A percentile compares a stretch with the other conserved stretches of the same genome.
These are phyloP conservation scores for Pycnomerus fuliginosus DNA, from an alignment of 2,888 invertebrate genomes.

Conservation along the genomic window DNA sequence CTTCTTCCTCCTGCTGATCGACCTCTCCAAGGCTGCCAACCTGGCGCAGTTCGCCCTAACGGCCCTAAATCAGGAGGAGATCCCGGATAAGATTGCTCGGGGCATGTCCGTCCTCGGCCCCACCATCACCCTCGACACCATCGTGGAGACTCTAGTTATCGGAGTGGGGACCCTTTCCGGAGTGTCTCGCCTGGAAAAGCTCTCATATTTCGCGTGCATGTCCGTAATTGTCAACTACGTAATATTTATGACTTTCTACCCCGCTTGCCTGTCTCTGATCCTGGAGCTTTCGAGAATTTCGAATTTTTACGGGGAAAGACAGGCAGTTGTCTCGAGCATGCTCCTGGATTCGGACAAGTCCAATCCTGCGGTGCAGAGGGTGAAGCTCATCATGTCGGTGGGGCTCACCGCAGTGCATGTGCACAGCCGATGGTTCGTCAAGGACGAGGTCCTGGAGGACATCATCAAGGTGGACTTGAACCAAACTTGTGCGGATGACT, in stretches of 20 bases:
- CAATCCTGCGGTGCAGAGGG: conserved; percentile 89
- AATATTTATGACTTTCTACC: conserved; percentile 93
- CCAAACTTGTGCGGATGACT: conserved; percentile 37
- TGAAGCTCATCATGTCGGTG: conserved; percentile 93
- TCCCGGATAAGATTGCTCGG: conserved; percentile 80
- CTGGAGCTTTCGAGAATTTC: conserved; percentile 64
- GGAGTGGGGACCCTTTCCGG: conserved; percentile 91
- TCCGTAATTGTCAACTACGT: conserved; percentile 89
- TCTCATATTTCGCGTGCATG: conserved; percentile 88
- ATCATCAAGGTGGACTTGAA: too few species aligned
- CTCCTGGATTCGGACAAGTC: conserved; percentile 75
- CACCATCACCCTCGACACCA: conserved; percentile 83
- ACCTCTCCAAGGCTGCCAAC: conserved; percentile 85
- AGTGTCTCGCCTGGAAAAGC: conserved; percentile 79
- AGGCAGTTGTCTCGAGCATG: conserved; percentile 41
- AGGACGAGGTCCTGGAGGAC: too few species aligned
- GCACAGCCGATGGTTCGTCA: conserved; percentile 57
- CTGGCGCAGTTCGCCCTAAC: conserved; percentile 80
- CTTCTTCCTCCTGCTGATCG: conserved; percentile 86
- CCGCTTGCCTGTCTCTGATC: conserved; percentile 85
- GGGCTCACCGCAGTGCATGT: conserved; percentile 86
- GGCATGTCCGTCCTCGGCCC: conserved; percentile 88
- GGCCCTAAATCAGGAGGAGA: conserved; percentile 78
- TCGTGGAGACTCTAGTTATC: conserved; percentile 85
- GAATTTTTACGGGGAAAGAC: conserved; percentile 40